A percentile compares a stretch with the other conserved stretches of the same genome.
phyloP scores from a whole-genome alignment of 2,888 invertebrate genomes.

The Coleophora flavipennella region DNA sequence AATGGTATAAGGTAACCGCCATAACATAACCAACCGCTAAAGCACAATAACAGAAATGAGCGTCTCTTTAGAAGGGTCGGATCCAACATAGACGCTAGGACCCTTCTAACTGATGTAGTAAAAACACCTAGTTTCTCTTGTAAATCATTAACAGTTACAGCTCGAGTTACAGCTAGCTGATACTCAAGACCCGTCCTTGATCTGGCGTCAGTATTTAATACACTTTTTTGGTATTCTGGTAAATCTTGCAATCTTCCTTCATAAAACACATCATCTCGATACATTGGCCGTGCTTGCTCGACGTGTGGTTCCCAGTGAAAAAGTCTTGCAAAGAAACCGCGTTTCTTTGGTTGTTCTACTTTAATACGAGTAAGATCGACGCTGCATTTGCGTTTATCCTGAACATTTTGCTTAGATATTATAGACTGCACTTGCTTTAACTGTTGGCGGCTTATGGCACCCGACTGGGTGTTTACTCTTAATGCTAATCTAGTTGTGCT shows the following conservation, averaged over 20 bases:
- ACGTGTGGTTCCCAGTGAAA: conserved; percentile 4
- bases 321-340: not conserved
- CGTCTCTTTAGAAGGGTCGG: not conserved
- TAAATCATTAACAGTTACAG: not conserved
- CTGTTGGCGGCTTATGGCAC: conserved; percentile 43
- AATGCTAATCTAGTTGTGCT: conserved; percentile 37
- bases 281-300: conserved; percentile 2
- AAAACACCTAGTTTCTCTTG: not conserved
- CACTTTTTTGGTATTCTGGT: not conserved
- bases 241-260: conserved; percentile 1
- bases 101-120: not conserved
- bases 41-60: not conserved
- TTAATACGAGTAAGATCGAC: no score
- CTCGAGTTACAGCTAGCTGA: not conserved
- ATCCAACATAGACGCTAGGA: not conserved
- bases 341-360: no score
- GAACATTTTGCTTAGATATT: conserved; percentile 24
- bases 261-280: conserved; percentile 8
- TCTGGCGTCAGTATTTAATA: not conserved
- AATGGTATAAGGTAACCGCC: not conserved
- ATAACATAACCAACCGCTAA: not conserved
- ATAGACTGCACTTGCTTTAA: conserved; percentile 50
- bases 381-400: no score
- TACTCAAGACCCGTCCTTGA: not conserved
- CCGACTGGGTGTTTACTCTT: conserved; percentile 36